These are phyloP conservation scores for Hesperia comma DNA, from an alignment of 2,888 invertebrate genomes.

Conservation along the genomic window DNA sequence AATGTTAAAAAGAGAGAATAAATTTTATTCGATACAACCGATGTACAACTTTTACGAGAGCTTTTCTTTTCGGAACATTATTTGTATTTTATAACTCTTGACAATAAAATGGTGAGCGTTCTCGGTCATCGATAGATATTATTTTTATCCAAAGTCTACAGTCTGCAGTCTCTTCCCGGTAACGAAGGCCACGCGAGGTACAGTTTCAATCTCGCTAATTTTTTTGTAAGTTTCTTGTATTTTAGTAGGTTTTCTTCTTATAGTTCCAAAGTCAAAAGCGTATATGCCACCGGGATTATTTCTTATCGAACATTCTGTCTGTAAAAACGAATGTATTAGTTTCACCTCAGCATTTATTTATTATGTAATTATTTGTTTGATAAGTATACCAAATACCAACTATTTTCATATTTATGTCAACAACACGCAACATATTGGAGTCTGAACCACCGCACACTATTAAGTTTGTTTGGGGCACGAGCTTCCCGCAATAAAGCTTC, in stretches of 20 bases:
- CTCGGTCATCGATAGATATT: slow-evolving; percentile 29
- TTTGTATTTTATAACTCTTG: slow-evolving; percentile 34
- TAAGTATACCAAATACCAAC: slow-evolving; percentile 66
- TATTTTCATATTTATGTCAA: slow-evolving; percentile 83
- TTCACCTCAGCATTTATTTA: slow-evolving; percentile 7
- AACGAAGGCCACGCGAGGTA: slow-evolving; percentile 83
- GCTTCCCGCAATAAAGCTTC: slow-evolving; percentile 86
- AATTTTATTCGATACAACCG: slow-evolving; percentile 74
- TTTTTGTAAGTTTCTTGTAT: slow-evolving; percentile 59
- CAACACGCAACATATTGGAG: slow-evolving; percentile 83
- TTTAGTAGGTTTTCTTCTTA: slow-evolving; percentile 68
- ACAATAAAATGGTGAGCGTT: slow-evolving; percentile 34
- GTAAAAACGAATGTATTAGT: slow-evolving; percentile 43
- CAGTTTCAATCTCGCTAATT: slow-evolving; percentile 63
- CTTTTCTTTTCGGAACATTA: slow-evolving; percentile 54
- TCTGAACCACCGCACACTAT: slow-evolving; percentile 86
- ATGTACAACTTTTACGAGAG: slow-evolving; percentile 76
- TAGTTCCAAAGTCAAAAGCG: slow-evolving; percentile 81
- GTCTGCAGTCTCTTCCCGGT: slow-evolving; percentile 83
- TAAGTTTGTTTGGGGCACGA: slow-evolving; percentile 81
- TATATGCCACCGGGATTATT: slow-evolving; percentile 84
- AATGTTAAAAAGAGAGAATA: slow-evolving; percentile 76
- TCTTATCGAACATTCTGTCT: slow-evolving; percentile 83
- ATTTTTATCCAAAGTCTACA: slow-evolving; percentile 75
- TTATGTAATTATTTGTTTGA: slow-evolving; percentile 17